Evolutionary conservation across 2,888 invertebrate genomes (phyloP).

Genomic region (Fissipunctia ypsillon): DNA sequence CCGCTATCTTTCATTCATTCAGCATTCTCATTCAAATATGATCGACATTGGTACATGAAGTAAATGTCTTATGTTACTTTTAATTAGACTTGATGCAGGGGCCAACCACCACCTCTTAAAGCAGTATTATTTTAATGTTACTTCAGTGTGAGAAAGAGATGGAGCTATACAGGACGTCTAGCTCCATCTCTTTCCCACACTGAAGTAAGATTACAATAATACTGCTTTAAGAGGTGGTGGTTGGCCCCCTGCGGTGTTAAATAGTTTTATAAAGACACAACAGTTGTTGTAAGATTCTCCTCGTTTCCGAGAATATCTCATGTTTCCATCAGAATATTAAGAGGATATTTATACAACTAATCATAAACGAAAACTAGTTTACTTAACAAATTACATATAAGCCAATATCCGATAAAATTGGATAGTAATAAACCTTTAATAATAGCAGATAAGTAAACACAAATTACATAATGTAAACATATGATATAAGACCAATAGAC

Average conservation of each 20-base stretch:
- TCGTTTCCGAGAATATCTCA: not conserved
- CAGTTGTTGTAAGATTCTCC: not conserved
- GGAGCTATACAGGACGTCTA: too few species aligned
- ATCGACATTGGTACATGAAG: not conserved
- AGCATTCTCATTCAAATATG: not conserved
- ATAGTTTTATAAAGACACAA: not conserved
- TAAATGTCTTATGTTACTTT: not conserved
- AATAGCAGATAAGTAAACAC: slow-evolving; percentile 34
- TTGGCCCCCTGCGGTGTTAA: too few species aligned
- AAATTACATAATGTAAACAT: slow-evolving; percentile 45
- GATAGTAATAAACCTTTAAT: slow-evolving; percentile 41
- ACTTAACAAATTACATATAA: slow-evolving; percentile 40
- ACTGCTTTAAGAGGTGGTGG: too few species aligned
- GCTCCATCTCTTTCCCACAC: too few species aligned
- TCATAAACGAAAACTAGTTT: slow-evolving; percentile 37
- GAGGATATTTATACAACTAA: slow-evolving; percentile 7
- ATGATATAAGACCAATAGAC: slow-evolving; percentile 17
- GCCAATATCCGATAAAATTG: slow-evolving; percentile 38
- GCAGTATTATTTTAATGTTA: too few species aligned
- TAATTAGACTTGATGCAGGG: too few species aligned
- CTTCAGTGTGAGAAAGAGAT: too few species aligned
- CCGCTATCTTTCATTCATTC: not conserved
- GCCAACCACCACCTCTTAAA: too few species aligned
- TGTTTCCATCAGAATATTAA: slow-evolving; percentile 5
- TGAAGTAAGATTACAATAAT: too few species aligned